Conservation (phyloP, 2,113 vertebrate genomes). For the Marcusenius ussheri region DNA sequence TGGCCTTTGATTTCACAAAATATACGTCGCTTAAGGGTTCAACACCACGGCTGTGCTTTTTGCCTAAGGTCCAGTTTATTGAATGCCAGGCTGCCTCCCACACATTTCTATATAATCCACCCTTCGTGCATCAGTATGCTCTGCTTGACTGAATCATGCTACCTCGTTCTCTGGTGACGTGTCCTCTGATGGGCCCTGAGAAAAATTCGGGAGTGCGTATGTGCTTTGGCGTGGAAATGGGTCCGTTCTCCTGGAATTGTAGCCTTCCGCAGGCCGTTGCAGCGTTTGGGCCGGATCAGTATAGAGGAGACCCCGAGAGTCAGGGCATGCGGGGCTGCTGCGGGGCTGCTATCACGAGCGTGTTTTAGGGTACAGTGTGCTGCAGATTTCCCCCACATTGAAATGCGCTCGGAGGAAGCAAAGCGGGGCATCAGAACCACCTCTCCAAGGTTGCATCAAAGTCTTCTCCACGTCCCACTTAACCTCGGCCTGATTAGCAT, state of each 20-base stretch:
- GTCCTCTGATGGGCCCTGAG: background rate
- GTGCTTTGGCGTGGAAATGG: background rate
- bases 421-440: background rate
- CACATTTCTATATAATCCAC: background rate
- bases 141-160: background rate
- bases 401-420: background rate
- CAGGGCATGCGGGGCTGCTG: background rate
- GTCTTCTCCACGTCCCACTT: background rate
- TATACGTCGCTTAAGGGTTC: background rate
- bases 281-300: background rate
- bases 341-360: background rate
- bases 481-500: constrained; percentile 1
- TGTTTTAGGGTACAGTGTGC: background rate
- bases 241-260: background rate
- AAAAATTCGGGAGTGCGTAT: background rate
- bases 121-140: background rate
- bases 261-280: background rate
- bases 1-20: background rate
- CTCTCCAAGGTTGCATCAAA: background rate
- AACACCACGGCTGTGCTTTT: background rate
- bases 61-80: background rate
- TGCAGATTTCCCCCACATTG: background rate
- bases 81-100: background rate
- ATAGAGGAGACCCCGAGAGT: background rate
- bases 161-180: background rate